Evolutionary conservation across 2,113 vertebrate genomes (phyloP).

Genomic region (Ochotona curzoniae): DNA sequence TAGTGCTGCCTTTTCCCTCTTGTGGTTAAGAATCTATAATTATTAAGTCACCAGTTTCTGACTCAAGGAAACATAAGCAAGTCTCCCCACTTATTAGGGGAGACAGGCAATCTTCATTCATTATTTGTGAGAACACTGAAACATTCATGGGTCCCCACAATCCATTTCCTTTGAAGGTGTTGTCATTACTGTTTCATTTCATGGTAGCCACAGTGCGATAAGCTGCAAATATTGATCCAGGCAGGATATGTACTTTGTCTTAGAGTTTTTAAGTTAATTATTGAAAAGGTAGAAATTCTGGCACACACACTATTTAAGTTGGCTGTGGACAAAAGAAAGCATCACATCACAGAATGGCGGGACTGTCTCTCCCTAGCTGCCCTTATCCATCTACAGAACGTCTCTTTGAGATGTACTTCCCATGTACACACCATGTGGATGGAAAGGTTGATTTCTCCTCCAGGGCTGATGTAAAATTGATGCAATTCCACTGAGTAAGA

Average conservation of each 20-base stretch:
- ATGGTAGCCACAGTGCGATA: neutral
- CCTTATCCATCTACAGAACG: neutral
- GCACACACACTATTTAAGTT: neutral
- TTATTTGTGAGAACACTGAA: neutral
- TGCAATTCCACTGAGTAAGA: neutral
- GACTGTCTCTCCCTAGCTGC: neutral
- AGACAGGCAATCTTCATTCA: neutral
- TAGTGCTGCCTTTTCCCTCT: neutral
- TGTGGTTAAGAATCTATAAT: neutral
- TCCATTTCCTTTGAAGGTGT: neutral
- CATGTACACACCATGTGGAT: neutral
- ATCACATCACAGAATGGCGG: neutral
- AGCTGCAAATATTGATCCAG: constrained; percentile 45
- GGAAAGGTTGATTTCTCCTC: neutral
- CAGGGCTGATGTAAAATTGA: neutral
- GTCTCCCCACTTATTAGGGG: neutral
- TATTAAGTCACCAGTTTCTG: neutral
- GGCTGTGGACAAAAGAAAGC: neutral
- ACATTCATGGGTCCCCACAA: neutral
- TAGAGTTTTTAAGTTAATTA: constrained; percentile 35
- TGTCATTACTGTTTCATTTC: constrained; percentile 28
- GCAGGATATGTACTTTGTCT: constrained; percentile 46
- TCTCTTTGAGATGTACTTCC: neutral
- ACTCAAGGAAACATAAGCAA: neutral
- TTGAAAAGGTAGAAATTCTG: neutral